Percentiles rank a stretch among this genome's conserved stretches.
Evolutionary conservation across 2,888 invertebrate species (phyloP).

Genomic region (Halictus quadricinctus): DNA sequence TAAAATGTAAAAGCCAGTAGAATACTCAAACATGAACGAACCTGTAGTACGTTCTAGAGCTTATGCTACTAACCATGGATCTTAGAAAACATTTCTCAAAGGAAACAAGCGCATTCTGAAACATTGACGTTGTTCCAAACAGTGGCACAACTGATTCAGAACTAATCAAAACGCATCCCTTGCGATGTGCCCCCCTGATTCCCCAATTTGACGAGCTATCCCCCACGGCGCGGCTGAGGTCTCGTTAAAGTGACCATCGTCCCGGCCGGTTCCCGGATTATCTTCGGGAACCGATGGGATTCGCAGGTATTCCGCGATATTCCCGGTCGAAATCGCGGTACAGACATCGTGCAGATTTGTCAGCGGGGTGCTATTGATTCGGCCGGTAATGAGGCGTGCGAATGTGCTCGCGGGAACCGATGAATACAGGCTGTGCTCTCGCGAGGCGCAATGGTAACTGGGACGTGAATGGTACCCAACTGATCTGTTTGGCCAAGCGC

Average conservation of each 20-base stretch:
- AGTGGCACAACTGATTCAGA: background rate
- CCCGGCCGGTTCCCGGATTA: background rate
- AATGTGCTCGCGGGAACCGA: constrained; percentile 42
- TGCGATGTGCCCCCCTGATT: background rate
- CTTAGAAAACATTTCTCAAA: too few relatives aligned
- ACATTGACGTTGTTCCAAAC: background rate
- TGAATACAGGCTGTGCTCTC: constrained; percentile 35
- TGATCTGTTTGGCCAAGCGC: constrained; percentile 60
- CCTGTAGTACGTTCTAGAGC: too few relatives aligned
- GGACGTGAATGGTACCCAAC: constrained; percentile 48
- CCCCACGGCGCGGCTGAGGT: background rate
- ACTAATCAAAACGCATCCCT: background rate
- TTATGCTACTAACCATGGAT: too few relatives aligned
- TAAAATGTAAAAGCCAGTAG: too few relatives aligned
- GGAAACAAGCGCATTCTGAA: too few relatives aligned
- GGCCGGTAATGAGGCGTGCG: constrained; percentile 74
- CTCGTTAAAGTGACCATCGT: background rate
- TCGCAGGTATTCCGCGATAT: constrained; percentile 21
- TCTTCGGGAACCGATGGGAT: background rate
- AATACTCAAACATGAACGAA: too few relatives aligned
- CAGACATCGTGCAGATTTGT: constrained; percentile 69
- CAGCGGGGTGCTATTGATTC: constrained; percentile 75
- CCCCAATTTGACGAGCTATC: background rate
- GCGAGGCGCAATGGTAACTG: constrained; percentile 42
- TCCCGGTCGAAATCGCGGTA: constrained; percentile 22